A percentile compares a stretch with the other conserved stretches of the same genome.
These are phyloP conservation scores for Alectoris magna DNA, from an alignment of 2,797 vertebrate genomes.

Conservation along the genomic window DNA sequence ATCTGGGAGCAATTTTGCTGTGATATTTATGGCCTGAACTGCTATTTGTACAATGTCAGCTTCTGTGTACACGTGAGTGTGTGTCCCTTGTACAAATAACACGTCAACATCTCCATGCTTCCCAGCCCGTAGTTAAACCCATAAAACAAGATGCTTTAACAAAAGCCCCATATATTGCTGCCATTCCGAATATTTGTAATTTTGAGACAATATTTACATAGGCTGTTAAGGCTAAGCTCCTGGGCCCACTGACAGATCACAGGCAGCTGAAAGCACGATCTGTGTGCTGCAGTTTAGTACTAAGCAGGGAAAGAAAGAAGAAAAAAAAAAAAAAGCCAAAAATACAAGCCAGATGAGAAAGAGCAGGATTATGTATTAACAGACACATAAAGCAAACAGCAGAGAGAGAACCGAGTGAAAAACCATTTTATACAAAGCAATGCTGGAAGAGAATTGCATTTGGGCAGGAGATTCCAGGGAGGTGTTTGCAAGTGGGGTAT, in stretches of 20 bases:
- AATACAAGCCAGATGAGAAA: slow-evolving; percentile 40
- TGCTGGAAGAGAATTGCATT: neutral
- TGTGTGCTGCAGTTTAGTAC: slow-evolving; percentile 17
- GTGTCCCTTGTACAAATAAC: slow-evolving; percentile 45
- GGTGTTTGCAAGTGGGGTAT: neutral
- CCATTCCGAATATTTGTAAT: slow-evolving; percentile 72
- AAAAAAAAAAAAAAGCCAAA: neutral
- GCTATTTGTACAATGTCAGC: slow-evolving; percentile 50
- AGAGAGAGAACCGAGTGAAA: slow-evolving; percentile 22
- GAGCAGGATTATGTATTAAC: slow-evolving; percentile 52
- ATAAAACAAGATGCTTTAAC: slow-evolving; percentile 68
- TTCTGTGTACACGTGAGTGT: slow-evolving; percentile 53
- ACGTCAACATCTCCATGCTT: slow-evolving; percentile 26
- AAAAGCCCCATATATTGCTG: slow-evolving; percentile 60
- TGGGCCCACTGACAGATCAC: slow-evolving; percentile 35
- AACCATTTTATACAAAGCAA: neutral
- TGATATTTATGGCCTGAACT: slow-evolving; percentile 61
- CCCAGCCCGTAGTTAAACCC: slow-evolving; percentile 45
- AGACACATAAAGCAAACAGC: slow-evolving; percentile 39
- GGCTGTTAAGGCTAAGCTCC: slow-evolving; percentile 37
- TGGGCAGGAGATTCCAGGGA: neutral
- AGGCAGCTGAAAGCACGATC: slow-evolving; percentile 34
- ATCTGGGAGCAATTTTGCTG: slow-evolving; percentile 51
- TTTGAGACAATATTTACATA: slow-evolving; percentile 73
- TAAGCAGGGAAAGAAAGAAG: neutral